Evolutionary conservation across 2,113 vertebrate genomes (phyloP).

Genomic region (Campylomormyrus numenius): DNA sequence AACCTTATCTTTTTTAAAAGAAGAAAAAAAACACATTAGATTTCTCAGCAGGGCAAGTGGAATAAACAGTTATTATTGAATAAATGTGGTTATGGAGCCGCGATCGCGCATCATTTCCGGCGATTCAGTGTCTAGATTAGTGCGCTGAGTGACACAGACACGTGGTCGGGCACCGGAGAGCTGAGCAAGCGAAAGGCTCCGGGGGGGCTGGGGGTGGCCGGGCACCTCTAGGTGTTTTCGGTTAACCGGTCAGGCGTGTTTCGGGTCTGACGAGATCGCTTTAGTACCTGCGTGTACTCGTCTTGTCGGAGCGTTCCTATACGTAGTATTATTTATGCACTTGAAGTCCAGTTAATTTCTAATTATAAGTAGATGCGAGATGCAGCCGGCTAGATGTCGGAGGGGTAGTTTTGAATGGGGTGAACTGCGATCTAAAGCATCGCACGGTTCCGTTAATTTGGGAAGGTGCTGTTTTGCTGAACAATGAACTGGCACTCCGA

Average conservation of each 20-base stretch:
- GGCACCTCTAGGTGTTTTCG: background rate
- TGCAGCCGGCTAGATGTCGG: background rate
- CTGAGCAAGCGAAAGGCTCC: constrained; percentile 1
- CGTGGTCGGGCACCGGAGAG: constrained; percentile 19
- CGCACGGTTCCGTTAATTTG: background rate
- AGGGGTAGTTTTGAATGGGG: background rate
- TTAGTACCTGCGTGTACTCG: background rate
- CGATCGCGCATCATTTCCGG: constrained; percentile 19
- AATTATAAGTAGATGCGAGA: background rate
- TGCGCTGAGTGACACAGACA: constrained; percentile 25
- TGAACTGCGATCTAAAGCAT: background rate
- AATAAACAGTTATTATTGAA: constrained; percentile 5
- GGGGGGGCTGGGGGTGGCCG: background rate
- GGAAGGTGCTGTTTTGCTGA: background rate
- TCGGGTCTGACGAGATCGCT: background rate
- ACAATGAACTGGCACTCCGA: constrained; percentile 8
- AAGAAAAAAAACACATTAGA: background rate
- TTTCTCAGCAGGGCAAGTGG: background rate
- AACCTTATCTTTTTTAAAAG: background rate
- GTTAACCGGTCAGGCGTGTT: constrained; percentile 6
- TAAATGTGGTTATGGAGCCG: background rate
- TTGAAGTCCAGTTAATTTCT: background rate
- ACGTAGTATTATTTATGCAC: background rate
- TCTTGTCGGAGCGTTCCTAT: background rate
- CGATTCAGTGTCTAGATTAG: constrained; percentile 5